phyloP scores from a whole-genome alignment of 2,888 invertebrate species.

The Choreutis nemorana region DNA sequence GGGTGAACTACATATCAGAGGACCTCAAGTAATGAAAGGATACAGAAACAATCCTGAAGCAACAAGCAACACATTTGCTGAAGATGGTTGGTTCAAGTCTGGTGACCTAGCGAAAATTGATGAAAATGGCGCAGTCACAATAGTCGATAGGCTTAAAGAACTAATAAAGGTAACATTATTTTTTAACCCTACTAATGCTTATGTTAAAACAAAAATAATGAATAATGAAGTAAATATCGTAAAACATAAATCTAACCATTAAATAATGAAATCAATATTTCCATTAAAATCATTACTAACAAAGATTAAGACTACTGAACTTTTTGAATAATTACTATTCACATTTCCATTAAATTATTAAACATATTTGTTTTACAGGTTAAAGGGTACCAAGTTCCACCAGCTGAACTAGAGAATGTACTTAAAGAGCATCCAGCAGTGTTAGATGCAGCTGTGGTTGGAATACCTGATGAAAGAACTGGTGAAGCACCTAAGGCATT shows the following conservation, averaged over 20 bases:
- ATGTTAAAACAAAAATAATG: not conserved
- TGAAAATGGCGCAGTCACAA: conserved; percentile 68
- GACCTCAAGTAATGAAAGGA: conserved; percentile 81
- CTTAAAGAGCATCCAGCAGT: conserved; percentile 76
- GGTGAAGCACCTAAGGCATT: conserved; percentile 83
- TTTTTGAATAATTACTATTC: not conserved
- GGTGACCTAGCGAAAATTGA: conserved; percentile 68
- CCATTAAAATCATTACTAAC: not conserved
- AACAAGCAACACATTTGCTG: conserved; percentile 53
- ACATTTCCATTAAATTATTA: not conserved
- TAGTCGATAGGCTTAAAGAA: conserved; percentile 80
- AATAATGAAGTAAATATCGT: not conserved
- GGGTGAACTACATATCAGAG: conserved; percentile 43
- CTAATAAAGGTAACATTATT: conserved; percentile 78
- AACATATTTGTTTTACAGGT: conserved; percentile 54
- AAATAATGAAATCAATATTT: not conserved
- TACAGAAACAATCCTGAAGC: conserved; percentile 78
- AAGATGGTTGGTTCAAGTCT: conserved; percentile 4
- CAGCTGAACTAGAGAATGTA: conserved; percentile 83
- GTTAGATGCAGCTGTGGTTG: conserved; percentile 82
- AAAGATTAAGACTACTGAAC: not conserved
- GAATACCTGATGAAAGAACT: conserved; percentile 69
- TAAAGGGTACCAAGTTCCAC: conserved; percentile 79
- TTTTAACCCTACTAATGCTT: too few species aligned
- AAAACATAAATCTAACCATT: not conserved